These are phyloP conservation scores for Chelmon rostratus DNA, from an alignment of 2,797 vertebrate species.

Conservation along the genomic window DNA sequence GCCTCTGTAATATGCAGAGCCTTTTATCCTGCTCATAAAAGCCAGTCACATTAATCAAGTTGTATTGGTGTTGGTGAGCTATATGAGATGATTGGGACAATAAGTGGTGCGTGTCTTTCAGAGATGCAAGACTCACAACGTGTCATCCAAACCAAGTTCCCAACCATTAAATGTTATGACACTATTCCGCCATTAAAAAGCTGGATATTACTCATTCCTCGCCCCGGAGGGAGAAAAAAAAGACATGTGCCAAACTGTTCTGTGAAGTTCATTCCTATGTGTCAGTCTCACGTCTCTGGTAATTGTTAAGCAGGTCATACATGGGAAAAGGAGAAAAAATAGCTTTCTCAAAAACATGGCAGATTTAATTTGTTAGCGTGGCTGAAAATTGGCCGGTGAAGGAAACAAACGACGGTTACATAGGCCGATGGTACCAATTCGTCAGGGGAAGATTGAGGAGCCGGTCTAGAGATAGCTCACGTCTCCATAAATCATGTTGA, in stretches of 20 bases:
- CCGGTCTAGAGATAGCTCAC: slow-evolving; percentile 75
- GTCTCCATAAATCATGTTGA: slow-evolving; percentile 83
- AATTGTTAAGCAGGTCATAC: slow-evolving; percentile 65
- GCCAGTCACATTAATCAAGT: slow-evolving; percentile 69
- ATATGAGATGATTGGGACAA: slow-evolving; percentile 69
- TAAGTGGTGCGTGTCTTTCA: slow-evolving; percentile 67
- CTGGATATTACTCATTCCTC: slow-evolving; percentile 53
- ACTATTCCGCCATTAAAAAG: slow-evolving; percentile 57
- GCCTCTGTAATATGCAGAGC: slow-evolving; percentile 63
- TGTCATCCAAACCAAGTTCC: slow-evolving; percentile 63
- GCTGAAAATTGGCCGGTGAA: slow-evolving; percentile 71
- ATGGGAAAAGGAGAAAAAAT: slow-evolving; percentile 44
- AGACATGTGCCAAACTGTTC: slow-evolving; percentile 12
- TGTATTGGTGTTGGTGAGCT: slow-evolving; percentile 58
- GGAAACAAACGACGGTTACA: slow-evolving; percentile 77
- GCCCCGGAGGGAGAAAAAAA: not conserved
- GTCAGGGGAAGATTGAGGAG: slow-evolving; percentile 78
- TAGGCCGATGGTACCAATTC: slow-evolving; percentile 69
- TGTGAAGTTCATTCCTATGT: slow-evolving; percentile 41
- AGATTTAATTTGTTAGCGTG: slow-evolving; percentile 78
- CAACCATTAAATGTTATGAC: slow-evolving; percentile 66
- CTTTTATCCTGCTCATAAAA: slow-evolving; percentile 70
- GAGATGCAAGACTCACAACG: slow-evolving; percentile 43
- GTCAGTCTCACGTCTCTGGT: slow-evolving; percentile 55
- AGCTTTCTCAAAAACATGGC: slow-evolving; percentile 70